Conservation (phyloP, 1,140 invertebrate genomes). For the Lasioglossum albipes region DNA sequence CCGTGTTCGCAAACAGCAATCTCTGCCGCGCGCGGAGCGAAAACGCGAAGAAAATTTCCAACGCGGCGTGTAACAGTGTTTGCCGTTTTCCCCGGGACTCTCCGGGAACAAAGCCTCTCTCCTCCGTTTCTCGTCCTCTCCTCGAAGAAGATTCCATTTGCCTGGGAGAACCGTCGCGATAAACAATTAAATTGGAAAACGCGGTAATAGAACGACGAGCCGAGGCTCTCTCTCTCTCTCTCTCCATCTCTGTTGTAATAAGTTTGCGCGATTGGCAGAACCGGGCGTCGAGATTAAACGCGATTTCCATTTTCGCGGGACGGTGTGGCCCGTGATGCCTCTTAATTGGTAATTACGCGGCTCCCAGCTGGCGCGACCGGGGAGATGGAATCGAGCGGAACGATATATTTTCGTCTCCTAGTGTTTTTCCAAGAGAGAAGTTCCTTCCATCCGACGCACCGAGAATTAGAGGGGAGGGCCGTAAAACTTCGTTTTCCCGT, state of each 20-base stretch:
- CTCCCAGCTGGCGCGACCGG: neutral
- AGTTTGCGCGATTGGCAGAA: neutral
- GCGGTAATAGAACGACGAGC: slow-evolving; percentile 10
- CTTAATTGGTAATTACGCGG: neutral
- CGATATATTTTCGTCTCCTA: too few relatives aligned
- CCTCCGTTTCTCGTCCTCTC: neutral
- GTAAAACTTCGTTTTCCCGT: slow-evolving; percentile 22
- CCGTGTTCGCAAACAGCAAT: too few relatives aligned
- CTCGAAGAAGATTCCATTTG: neutral
- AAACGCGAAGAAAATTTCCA: too few relatives aligned
- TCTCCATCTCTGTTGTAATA: slow-evolving; percentile 1
- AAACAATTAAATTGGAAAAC: slow-evolving; percentile 37
- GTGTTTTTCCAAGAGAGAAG: neutral
- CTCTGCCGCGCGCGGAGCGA: too few relatives aligned
- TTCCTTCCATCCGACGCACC: slow-evolving; percentile 1
- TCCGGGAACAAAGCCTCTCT: neutral
- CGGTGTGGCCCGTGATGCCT: neutral
- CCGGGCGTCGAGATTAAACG: slow-evolving; percentile 23
- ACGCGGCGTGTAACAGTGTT: too few relatives aligned
- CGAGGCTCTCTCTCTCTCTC: neutral
- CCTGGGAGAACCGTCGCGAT: neutral
- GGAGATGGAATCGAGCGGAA: neutral
- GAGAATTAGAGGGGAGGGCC: neutral
- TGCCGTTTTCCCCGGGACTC: too few relatives aligned
- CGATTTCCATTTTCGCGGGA: slow-evolving; percentile 4